Conservation (phyloP, 2,113 vertebrate species). For the Pomatorhinus ruficollis region DNA sequence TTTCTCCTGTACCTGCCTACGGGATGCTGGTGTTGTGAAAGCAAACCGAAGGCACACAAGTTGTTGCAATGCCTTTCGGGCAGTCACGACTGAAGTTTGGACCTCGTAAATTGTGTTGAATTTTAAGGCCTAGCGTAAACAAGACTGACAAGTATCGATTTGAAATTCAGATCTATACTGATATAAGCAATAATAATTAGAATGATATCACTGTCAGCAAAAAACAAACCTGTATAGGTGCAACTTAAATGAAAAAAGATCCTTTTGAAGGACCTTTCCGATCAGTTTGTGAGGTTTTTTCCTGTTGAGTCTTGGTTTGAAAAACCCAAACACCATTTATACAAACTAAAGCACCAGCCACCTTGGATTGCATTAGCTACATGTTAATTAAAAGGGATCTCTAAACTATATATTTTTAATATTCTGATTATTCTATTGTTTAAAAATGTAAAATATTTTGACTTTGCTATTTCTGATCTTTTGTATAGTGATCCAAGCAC, state of each 20-base stretch:
- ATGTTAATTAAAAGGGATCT: neutral
- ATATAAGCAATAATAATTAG: neutral
- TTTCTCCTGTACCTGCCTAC: neutral
- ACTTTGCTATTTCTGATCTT: neutral
- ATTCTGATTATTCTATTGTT: neutral
- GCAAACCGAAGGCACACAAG: neutral
- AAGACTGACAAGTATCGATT: neutral
- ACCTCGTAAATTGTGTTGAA: neutral
- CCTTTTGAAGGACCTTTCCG: neutral
- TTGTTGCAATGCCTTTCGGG: neutral
- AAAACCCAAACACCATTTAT: neutral
- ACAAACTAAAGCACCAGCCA: neutral
- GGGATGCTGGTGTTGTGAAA: neutral
- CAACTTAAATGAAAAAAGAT: neutral
- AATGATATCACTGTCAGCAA: neutral
- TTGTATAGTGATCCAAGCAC: neutral
- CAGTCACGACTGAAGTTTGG: neutral
- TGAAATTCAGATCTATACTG: neutral
- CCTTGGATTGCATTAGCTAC: neutral
- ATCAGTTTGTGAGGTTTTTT: neutral
- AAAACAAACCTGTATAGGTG: neutral
- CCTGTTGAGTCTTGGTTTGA: neutral
- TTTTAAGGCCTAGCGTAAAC: slow-evolving; percentile 5
- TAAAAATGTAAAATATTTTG: neutral
- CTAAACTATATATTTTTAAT: neutral